Evolutionary conservation across 2,797 vertebrate species (phyloP).

Genomic region (Psittacula derbiana): DNA sequence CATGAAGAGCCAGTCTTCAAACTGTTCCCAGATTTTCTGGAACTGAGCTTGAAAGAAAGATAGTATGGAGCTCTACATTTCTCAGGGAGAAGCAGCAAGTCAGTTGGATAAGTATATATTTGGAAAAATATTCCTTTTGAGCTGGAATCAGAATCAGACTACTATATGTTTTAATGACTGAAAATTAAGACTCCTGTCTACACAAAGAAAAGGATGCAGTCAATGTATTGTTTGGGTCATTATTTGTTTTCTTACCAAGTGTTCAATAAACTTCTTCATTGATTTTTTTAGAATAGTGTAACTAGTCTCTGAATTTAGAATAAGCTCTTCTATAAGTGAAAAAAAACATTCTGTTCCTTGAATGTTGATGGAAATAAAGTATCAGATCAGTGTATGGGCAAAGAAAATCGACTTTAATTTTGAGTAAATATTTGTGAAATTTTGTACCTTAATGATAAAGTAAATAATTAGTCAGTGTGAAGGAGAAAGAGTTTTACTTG

Average conservation of each 20-base stretch:
- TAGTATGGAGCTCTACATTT: accelerated
- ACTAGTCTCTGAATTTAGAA: neutral
- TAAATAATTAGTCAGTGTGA: neutral
- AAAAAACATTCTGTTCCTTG: neutral
- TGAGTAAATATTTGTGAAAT: neutral
- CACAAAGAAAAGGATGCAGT: neutral
- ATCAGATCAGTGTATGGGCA: neutral
- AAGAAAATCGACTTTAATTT: neutral
- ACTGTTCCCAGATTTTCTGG: neutral
- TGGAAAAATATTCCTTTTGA: neutral
- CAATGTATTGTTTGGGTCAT: neutral
- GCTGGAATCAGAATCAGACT: neutral
- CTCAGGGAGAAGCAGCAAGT: neutral
- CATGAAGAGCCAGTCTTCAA: neutral
- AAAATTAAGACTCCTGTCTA: neutral
- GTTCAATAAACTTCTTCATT: neutral
- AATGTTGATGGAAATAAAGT: neutral
- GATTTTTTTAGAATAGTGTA: neutral
- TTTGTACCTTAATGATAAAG: neutral
- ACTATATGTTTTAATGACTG: neutral
- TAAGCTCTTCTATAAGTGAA: neutral
- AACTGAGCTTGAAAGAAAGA: neutral
- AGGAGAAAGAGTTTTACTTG: neutral
- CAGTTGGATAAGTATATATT: neutral
- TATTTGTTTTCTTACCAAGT: neutral